Base-by-base conservation (phyloP, 2,797 vertebrate genomes). In the Danio kyathit region DNA sequence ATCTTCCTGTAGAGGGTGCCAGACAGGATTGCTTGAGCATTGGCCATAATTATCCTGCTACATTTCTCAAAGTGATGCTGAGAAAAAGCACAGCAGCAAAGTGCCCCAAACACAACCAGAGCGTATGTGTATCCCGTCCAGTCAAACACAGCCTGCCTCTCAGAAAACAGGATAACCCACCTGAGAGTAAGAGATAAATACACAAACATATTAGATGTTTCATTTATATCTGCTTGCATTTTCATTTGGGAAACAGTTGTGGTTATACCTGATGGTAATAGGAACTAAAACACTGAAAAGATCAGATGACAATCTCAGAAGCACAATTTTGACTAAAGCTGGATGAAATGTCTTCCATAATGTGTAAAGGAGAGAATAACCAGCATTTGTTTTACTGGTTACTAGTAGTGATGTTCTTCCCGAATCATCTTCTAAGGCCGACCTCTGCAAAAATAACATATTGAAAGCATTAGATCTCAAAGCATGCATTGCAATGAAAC, bases 1-100 rank as follows among this genome's bases (percentile, higher is more conserved):
- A 94, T 90, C 89, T 92, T 93, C 84, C 89, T 91, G 84, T 91
- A 92, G 56, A 93, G 78, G 8, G 91, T 78, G 21, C 89, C 90
- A 83, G 85, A 77, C 78, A 89, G 41, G 1, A 89, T 84, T 7
- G 87, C 92, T 79, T 90, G 90, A 64, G 91, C 81, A 87, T 90
- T 93, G 74, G 87, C 86, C 21, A 84, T 89, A 48, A 87, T 88
- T 64, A 91, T 82, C 64, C 89, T 77, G 54, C 89, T 92, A 71
- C 88, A 86, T 73, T 38, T 59, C 19, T 92, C 88, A 66, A 89
- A 86, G 12, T 88, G 83, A 59, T 92, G 90, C 74, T 88, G 86
- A 16, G 90, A 65, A 7, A 92, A 51, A 0, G 87, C 88, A 59
- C 90, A 88, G 46, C 88, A 84, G 81, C 89, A 65, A 70, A 85